Evolutionary conservation across 1,140 invertebrate genomes (phyloP), one percentile per base, ranked within the genome.

Genomic region (Anastrepha ludens): DNA sequence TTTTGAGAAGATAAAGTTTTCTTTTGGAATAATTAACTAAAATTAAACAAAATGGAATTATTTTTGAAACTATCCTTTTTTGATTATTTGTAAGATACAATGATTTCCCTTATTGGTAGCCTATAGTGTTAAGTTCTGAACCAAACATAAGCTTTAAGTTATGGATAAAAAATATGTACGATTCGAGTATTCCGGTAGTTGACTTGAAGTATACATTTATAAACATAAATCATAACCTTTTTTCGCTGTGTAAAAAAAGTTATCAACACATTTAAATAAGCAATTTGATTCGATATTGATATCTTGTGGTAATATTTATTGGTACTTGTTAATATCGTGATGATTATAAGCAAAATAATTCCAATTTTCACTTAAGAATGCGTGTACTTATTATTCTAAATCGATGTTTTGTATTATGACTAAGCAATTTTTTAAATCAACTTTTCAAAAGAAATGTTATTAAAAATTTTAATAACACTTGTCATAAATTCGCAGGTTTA

Each of bases 311-410:
- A 55, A 58, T 20, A 47, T 81, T 81, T 55, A 55, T 13, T 55
- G 20, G 9, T 81, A 81, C 74, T 81, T 81, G 74, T 81, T 81
- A n/a, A n/a, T 17, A 8, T 50, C 3, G 47, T 20, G 47, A 13
- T 81, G 74, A 81, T 81, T 81, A 41, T 81, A 50, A 55, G 47
- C 47, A 62, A 62, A 86, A 86, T 86, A 86, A 60, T 86, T 86
- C 29, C 55, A 86, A 86, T 86, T 29, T 29, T 86, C 55, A 59
- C 29, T 86, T 86, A 86, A 86, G 59, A 62, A 59, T 29, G 39
- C 8, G 20, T 86, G 55, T 86, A 86, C 85, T 86, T 86, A 86
- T 41, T 60, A 86, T 86, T 81, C 74, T 86, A 86, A 86, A 86
- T 86, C 47, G 74, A 55, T 81, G 74, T 81, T 55, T 55, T 81